Conservation (phyloP, 2,888 invertebrate genomes). For the Yponomeuta plumbellus region DNA sequence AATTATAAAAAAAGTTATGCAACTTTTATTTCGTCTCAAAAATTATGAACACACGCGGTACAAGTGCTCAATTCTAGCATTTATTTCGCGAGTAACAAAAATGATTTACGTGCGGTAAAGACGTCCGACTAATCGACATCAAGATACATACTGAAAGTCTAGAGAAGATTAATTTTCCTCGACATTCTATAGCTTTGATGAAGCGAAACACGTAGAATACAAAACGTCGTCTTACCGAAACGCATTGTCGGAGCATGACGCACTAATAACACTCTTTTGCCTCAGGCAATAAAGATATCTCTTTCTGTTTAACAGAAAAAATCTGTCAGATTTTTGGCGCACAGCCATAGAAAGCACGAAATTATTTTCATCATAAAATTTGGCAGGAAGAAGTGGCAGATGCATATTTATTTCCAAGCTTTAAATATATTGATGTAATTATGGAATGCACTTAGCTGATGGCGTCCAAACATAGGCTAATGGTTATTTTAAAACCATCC, state of each 20-base stretch:
- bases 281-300: conserved; percentile 7
- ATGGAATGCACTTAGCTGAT: not conserved
- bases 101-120: too few species aligned
- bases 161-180: not conserved
- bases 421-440: not conserved
- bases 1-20: too few species aligned
- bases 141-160: too few species aligned
- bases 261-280: conserved; percentile 15
- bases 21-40: too few species aligned
- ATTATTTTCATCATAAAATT: conserved; percentile 12
- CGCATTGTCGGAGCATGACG: conserved; percentile 5
- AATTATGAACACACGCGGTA: too few species aligned
- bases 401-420: not conserved
- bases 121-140: too few species aligned
- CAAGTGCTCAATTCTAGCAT: too few species aligned
- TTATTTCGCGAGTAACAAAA: too few species aligned
- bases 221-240: not conserved
- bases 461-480: not conserved
- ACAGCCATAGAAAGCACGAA: conserved; percentile 30
- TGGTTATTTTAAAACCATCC: not conserved
- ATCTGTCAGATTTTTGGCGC: conserved; percentile 35
- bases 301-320: conserved; percentile 13
- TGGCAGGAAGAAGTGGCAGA: conserved; percentile 4
- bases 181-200: not conserved
- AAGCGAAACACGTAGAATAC: not conserved